Base-by-base conservation (phyloP, 1,140 invertebrate species). In the Probaryconus sp. region DNA sequence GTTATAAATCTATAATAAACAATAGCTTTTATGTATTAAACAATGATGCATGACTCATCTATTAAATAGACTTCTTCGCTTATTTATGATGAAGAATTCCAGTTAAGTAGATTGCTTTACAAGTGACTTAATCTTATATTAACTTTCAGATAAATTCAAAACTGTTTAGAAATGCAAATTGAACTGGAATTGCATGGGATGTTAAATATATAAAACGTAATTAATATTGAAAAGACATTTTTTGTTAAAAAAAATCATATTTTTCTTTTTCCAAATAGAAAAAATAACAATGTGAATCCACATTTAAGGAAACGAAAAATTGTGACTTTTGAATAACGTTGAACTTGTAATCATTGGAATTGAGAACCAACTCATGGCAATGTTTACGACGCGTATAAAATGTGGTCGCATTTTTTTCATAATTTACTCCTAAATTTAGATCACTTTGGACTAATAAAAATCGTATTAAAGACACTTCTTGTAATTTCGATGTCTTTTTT, bases 401-500 rank as follows among this genome's bases (percentile, higher is more conserved):
- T 42, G 13, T 7, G 5, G 48, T 56, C 38, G 51, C 51, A 42
- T 51, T 63, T 63, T n/a, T 42, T 65, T 56, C 42, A 65, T 65
- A 47, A 65, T 47, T 55, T 20, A 30, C 31, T 43, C 18, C 40
- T 38, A 55, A 64, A 64, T 43, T 64, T 43, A 37, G 61, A 55
- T 47, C 56, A 30, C 11, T 13, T 17, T 31, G 26, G n/a, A 10
- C 28, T 38, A 47, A 48, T 65, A 65, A 65, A 65, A 65, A 17
- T 2, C 28, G 40, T 35, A 65, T 65, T 55, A 55, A 21, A 31
- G 40, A 4, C 28, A 28, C 61, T 55, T 53, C 38, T 33, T 53
- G 47, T 64, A 53, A 55, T 65, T 65, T 65, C 50, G 17, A 28
- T 48, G 50, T 43, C 61, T 24, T 47, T 65, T 65, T 65, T 65